Percentiles rank a stretch among this genome's conserved stretches.
Evolutionary conservation across 2,888 invertebrate genomes (phyloP).

Genomic region (Noctuana brunneofusca): DNA sequence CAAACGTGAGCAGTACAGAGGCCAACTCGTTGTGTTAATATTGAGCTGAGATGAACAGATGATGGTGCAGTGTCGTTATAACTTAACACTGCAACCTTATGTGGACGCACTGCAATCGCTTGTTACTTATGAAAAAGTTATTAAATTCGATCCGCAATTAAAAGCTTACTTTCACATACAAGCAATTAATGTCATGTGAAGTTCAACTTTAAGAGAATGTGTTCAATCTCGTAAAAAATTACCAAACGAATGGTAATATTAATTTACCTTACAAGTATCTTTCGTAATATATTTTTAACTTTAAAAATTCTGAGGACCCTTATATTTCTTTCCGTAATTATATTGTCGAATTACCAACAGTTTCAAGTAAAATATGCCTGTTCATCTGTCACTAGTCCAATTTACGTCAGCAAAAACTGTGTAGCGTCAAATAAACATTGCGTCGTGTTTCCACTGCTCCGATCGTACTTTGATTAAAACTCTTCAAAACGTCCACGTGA

Average conservation of each 20-base stretch:
- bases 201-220: neutral
- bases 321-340: conserved; percentile 12
- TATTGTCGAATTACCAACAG: conserved; percentile 22
- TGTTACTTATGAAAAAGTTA: too few species aligned
- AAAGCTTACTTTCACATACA: neutral
- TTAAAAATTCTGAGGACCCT: neutral
- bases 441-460: conserved; percentile 2
- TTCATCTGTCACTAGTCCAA: conserved; percentile 19
- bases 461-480: neutral
- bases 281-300: neutral
- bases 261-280: neutral
- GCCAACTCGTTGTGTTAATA: neutral
- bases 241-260: neutral
- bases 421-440: conserved; percentile 5
- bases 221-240: neutral
- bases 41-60: too few species aligned
- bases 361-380: conserved; percentile 12
- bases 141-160: neutral
- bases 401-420: conserved; percentile 23
- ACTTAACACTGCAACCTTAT: too few species aligned
- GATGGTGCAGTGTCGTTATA: too few species aligned
- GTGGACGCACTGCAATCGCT: too few species aligned
- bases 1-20: conserved; percentile 6
- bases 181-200: neutral
- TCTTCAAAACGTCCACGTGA: neutral